Conservation (phyloP, 2,113 vertebrate genomes). For the Hydropotes inermis region DNA sequence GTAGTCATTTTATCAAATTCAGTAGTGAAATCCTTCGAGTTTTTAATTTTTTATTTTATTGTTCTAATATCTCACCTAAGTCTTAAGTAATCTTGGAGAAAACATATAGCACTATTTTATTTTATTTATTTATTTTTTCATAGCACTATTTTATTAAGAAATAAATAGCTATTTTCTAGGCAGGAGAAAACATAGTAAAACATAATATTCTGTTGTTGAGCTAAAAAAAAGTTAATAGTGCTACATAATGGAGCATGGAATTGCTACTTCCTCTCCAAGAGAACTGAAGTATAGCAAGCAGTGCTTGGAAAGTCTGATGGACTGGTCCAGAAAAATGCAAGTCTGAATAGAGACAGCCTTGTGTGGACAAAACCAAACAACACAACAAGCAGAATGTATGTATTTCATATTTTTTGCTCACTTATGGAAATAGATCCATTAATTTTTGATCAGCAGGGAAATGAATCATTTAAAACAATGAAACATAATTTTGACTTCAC, state of each 20-base stretch:
- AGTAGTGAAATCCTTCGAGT: neutral
- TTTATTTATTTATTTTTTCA: neutral
- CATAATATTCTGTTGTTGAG: neutral
- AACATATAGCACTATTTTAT: neutral
- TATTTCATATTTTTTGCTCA: neutral
- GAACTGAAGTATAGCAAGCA: rapidly evolving
- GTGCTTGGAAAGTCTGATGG: no score
- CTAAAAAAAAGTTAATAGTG: neutral
- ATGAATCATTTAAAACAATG: neutral
- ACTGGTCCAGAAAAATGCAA: rapidly evolving
- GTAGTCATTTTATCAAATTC: neutral
- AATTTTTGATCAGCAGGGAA: neutral
- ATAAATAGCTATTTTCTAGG: neutral
- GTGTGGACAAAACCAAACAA: rapidly evolving
- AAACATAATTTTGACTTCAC: neutral
- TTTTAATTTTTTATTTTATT: slow-evolving; percentile 14
- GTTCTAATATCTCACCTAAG: neutral
- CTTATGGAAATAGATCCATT: neutral
- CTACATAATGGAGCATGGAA: no score
- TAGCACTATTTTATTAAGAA: slow-evolving; percentile 26
- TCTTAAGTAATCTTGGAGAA: slow-evolving; percentile 7
- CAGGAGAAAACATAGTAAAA: neutral
- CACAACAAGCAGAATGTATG: rapidly evolving
- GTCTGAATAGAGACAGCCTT: rapidly evolving
- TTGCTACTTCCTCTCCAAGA: neutral